Conservation (phyloP, 2,888 invertebrate genomes). For the Cyaniris semiargus region DNA sequence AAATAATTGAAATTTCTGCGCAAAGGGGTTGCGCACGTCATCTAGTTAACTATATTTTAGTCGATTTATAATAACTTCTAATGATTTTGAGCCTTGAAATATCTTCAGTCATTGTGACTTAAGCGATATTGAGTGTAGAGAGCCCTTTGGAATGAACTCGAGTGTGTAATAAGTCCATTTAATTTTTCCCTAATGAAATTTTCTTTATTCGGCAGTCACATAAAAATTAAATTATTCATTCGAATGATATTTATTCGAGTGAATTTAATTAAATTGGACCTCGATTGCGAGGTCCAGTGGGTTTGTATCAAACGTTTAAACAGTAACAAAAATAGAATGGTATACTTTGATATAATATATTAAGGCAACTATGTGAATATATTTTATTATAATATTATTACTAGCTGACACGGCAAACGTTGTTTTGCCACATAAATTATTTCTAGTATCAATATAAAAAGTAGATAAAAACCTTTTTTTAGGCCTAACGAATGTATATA, state of each 20-base stretch:
- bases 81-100: no score
- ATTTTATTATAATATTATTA: neutral
- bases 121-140: slow-evolving; percentile 56
- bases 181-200: slow-evolving; percentile 69
- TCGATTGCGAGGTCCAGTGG: slow-evolving; percentile 17
- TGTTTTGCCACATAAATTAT: no score
- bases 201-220: slow-evolving; percentile 51
- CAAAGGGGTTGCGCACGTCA: no score
- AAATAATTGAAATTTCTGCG: no score
- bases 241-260: slow-evolving; percentile 22
- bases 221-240: slow-evolving; percentile 23
- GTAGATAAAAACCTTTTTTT: no score
- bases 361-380: neutral
- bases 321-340: neutral
- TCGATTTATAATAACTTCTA: no score
- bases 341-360: neutral
- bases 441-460: no score
- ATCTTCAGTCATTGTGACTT: no score
- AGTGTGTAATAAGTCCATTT: slow-evolving; percentile 71
- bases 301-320: slow-evolving; percentile 11
- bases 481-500: no score
- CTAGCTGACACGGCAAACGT: no score
- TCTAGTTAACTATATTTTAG: no score
- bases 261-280: slow-evolving; percentile 3
- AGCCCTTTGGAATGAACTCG: slow-evolving; percentile 66